Evolutionary conservation across 1,140 invertebrate species (phyloP).

Genomic region (Fopius arisanus): DNA sequence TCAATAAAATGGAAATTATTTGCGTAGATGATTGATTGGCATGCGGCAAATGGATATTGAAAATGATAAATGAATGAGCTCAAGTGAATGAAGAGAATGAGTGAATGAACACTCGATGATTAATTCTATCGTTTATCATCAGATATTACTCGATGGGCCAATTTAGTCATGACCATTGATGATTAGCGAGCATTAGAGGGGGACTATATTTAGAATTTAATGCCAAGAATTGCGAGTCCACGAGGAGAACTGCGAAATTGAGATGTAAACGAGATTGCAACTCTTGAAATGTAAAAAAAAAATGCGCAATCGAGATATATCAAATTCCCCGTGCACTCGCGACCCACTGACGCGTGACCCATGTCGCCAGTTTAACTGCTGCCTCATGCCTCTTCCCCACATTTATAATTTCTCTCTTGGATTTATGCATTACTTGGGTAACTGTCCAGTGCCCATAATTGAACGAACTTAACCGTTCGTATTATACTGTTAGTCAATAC

Average conservation of each 20-base stretch:
- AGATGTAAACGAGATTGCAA: neutral
- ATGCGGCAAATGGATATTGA: no score
- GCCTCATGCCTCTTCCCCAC: neutral
- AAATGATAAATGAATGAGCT: no score
- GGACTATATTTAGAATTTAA: neutral
- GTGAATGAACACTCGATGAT: no score
- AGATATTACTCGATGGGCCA: no score
- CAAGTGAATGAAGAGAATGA: no score
- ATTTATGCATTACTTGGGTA: constrained; percentile 4
- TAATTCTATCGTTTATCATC: no score
- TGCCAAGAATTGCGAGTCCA: neutral
- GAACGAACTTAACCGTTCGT: neutral
- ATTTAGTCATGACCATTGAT: no score
- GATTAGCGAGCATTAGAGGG: no score
- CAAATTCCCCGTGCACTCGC: constrained; percentile 32
- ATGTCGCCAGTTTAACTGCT: constrained; percentile 4
- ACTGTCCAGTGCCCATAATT: constrained; percentile 28
- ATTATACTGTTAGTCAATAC: constrained; percentile 14
- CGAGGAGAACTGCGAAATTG: neutral
- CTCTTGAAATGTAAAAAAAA: neutral
- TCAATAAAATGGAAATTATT: no score
- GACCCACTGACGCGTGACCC: constrained; percentile 35
- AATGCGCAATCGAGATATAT: neutral
- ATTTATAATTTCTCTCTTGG: neutral
- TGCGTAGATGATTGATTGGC: no score